Evolutionary conservation across 2,888 invertebrate genomes (phyloP).

Genomic region (Sminthurinus aureus): DNA sequence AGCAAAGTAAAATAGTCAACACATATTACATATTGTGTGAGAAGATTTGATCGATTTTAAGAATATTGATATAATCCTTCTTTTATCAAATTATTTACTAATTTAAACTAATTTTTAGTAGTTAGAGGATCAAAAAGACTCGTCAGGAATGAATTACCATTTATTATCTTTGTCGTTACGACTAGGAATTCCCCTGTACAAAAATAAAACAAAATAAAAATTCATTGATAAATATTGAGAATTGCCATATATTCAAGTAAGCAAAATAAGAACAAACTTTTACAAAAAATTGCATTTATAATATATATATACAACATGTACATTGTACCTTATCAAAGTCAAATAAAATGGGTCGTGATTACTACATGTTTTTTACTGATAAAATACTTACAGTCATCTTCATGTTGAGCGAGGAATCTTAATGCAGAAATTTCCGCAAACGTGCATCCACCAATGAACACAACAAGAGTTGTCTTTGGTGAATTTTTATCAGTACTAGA

Average conservation of each 20-base stretch:
- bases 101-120: too few species aligned
- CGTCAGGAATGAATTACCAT: slow-evolving; percentile 85
- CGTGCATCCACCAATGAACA: slow-evolving; percentile 97
- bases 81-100: too few species aligned
- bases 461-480: slow-evolving; percentile 82
- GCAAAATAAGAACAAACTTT: too few species aligned
- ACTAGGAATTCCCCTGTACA: slow-evolving; percentile 87
- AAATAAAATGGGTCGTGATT: not conserved
- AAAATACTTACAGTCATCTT: slow-evolving; percentile 62
- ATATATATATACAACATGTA: not conserved
- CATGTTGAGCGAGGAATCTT: slow-evolving; percentile 68
- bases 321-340: not conserved
- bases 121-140: slow-evolving; percentile 72
- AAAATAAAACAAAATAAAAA: slow-evolving; percentile 60
- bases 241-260: too few species aligned
- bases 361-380: not conserved
- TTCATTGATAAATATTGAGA: too few species aligned
- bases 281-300: too few species aligned
- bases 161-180: slow-evolving; percentile 90
- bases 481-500: slow-evolving; percentile 61
- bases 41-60: too few species aligned
- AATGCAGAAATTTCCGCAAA: slow-evolving; percentile 83
- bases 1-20: too few species aligned
- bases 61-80: too few species aligned
- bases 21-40: too few species aligned